Percentiles rank a stretch among this genome's conserved stretches.
Conservation (phyloP, 2,888 invertebrate species). For the Eupithecia centaureata region DNA sequence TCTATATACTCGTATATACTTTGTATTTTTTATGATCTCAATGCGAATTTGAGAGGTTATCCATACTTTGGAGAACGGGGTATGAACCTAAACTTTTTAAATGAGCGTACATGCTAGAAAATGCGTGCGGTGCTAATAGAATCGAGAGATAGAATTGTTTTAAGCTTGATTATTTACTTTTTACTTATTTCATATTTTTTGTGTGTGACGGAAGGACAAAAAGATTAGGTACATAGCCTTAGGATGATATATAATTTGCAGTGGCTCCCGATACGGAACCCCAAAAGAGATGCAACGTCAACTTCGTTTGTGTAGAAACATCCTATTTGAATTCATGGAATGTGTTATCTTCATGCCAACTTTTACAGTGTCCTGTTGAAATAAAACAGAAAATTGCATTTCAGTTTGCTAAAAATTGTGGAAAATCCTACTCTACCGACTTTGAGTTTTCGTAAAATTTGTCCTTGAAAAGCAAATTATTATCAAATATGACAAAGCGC, state of each 20-base stretch:
- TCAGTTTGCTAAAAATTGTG: background rate
- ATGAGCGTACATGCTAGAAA: background rate
- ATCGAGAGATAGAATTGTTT: background rate
- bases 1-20: no score
- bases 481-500: no score
- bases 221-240: no score
- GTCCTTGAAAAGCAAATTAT: no score
- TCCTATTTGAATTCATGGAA: background rate
- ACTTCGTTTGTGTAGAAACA: background rate
- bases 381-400: background rate
- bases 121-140: background rate
- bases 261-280: background rate
- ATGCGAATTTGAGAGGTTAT: background rate
- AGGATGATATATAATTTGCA: no score
- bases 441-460: no score
- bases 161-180: no score
- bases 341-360: background rate
- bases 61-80: background rate
- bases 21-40: background rate
- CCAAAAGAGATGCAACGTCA: background rate
- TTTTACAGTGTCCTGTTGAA: background rate
- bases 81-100: background rate
- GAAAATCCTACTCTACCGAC: background rate
- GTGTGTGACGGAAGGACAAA: no score
- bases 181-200: no score